Evolutionary conservation across 2,797 vertebrate species (phyloP), one percentile per base, ranked within the genome.

Genomic region (Sebastes melanostomus): DNA sequence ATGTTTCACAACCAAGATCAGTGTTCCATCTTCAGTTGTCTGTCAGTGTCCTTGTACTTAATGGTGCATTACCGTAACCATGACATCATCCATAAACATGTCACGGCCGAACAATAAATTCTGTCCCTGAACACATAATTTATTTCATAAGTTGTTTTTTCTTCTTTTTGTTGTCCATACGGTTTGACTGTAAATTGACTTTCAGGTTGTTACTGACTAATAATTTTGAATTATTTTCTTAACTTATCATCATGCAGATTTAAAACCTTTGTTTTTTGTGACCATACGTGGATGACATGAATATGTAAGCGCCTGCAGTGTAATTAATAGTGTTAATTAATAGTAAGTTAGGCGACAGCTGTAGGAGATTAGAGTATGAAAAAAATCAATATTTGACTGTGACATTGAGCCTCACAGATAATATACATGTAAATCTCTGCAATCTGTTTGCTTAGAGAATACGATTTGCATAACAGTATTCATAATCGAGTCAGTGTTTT

Each of bases 391-490:
- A 66, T 78, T 68, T 68, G 52, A 67, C 50, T 18, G 54, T 59
- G 66, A 83, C 70, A 56, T 38, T 69, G 22, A 68, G 10, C 61
- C n/a, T 38, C 18, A 4, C 29, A 14, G 25, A n/a, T 68, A 32
- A 78, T 50, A 50, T 9, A 16, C 46, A 67, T 71, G 38, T 59
- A 72, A 67, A 78, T 68, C 11, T 61, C 16, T 54, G 14, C 32
- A 34, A 72, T 80, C 13, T 52, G 65, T 85, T 78, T 81, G 61
- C 27, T 73, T 8, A n/a, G 22, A 78, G 8, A 24, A 24, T 0
- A 24, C 6, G 0, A 72, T 84, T 81, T 67, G 54, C 75, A 59
- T 68, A 69, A 72, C 36, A 3, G 36, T n/a, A 62, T 72, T 77
- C 30, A 68, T 63, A 29, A 66, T 6, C 16, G 2, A 70, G 50